Evolutionary conservation across 2,113 vertebrate genomes (phyloP), one percentile per base, ranked within the genome.

Genomic region (Oncorhynchus kisutch): DNA sequence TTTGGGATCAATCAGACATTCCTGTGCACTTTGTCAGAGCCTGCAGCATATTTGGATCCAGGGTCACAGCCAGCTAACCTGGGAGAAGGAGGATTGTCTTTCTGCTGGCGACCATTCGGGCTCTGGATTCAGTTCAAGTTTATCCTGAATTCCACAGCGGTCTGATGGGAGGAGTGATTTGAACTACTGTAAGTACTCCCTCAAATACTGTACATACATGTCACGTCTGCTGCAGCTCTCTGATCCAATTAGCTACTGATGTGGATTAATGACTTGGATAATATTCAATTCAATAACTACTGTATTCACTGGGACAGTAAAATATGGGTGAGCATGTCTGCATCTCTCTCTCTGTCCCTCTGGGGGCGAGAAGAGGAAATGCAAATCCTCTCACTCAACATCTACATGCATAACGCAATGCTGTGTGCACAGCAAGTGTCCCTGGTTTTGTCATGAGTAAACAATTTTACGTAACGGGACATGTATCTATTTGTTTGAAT

Each of bases 1-100:
- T 85, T 80, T 81, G 69, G 27, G 75, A 84, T 84, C 76, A 66
- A 78, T 87, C 65, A 70, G 62, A 73, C 76, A 90, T 88, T 84
- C 79, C 82, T 81, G 48, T 78, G 67, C 72, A 74, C 78, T 81
- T 70, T 89, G 84, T 85, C 75, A 79, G 69, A 87, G 82, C 82
- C 82, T 88, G 87, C 72, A 82, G 62, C 49, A 24, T 82, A 80
- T 84, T 76, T 81, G 48, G 8, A 73, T 69, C 57, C 59, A 51
- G 57, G 48, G 29, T 71, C 65, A 67, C 9, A 57, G 24, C 57
- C 51, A 54, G 51, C 51, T 70, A 69, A 57, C 66, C 25, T 67
- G 51, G 27, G 14, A 74, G 71, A 54, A 54, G 51, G 81, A 45
- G 39, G 39, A 11, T 24, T 69, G 13, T 29, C 54, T 71, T 67